Conservation (phyloP, 2,113 vertebrate genomes). For the Hemibagrus wyckioides region DNA sequence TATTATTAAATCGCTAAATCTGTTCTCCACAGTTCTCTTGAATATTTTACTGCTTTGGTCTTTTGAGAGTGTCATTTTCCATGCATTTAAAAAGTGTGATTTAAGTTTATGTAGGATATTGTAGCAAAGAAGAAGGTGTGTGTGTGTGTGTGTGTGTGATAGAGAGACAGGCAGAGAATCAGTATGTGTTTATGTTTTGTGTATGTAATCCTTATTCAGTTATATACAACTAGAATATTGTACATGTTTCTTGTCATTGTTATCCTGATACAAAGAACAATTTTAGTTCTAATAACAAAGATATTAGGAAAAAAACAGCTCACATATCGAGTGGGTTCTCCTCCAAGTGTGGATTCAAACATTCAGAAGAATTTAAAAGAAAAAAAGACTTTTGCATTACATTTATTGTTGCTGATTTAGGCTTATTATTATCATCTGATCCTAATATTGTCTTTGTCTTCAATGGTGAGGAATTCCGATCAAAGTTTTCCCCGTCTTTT, state of each 20-base stretch:
- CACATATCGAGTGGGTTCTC: constrained; percentile 61
- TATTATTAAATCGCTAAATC: not conserved
- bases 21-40: not conserved
- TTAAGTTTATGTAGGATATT: not conserved
- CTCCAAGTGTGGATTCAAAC: constrained; percentile 71
- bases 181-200: constrained; percentile 60
- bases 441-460: constrained; percentile 99
- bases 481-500: constrained; percentile 99
- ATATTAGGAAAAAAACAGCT: constrained; percentile 59
- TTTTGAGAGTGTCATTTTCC: not conserved
- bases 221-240: constrained; percentile 65
- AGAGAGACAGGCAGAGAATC: not conserved
- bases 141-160: constrained; percentile 54
- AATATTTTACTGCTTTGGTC: not conserved
- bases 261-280: constrained; percentile 65
- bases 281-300: constrained; percentile 57
- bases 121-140: not conserved
- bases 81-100: not conserved
- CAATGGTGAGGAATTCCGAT: constrained; percentile 99
- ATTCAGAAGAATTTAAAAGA: constrained; percentile 78
- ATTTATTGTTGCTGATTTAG: constrained; percentile 68
- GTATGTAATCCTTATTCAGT: constrained; percentile 78
- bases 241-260: constrained; percentile 62
- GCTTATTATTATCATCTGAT: constrained; percentile 84
- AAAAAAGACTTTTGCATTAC: constrained; percentile 65